Base-by-base conservation (phyloP, 2,113 vertebrate genomes). In the Rhombomys opimus region DNA sequence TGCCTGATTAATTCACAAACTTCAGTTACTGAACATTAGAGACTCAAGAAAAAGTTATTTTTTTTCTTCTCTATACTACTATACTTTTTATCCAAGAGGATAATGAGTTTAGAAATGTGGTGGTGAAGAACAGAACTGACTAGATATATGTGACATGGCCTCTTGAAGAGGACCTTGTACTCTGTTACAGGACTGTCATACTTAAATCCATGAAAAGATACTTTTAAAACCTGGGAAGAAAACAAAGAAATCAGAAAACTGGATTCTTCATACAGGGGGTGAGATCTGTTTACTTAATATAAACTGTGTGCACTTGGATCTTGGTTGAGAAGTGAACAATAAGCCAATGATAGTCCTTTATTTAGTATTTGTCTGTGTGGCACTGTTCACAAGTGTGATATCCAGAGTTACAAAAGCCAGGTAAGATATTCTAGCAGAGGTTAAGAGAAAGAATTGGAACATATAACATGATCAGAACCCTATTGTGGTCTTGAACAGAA, bases 241-340 rank as follows among this genome's bases (percentile, higher is more conserved):
- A 95, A 59, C 13, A 70, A 89, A 90, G 54, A 94, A 78, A 67
- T 59, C 32, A 78, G 68, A 90, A 87, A 92, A 73, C 50, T 54
- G 52, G 35, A 14, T 84, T 46, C 73, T 89, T 94, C 50, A 68
- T 46, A n/a, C 11, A 72, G 25, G 46, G 22, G 30, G 32, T 46
- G 27, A 30, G 59, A 54, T 54, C 38, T 54, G 20, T 35, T 77
- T 5, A 75, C 52, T 50, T 80, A 32, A 35, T 41, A 23, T 89
- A 68, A 46, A 63, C 1, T 25, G 38, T 46, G 50, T 93, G 38
- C 68, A 22, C 25, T 88, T 78, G 52, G 13, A 57, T 91, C 46
- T 18, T 93, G 65, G 50, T 35, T 88, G 46, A 94, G 73, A 89
- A 75, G 38, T 38, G 38, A 80, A 35, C 2, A 52, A 32, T 3